phyloP scores from a whole-genome alignment of 2,797 vertebrate species.

The Botia kubotai region DNA sequence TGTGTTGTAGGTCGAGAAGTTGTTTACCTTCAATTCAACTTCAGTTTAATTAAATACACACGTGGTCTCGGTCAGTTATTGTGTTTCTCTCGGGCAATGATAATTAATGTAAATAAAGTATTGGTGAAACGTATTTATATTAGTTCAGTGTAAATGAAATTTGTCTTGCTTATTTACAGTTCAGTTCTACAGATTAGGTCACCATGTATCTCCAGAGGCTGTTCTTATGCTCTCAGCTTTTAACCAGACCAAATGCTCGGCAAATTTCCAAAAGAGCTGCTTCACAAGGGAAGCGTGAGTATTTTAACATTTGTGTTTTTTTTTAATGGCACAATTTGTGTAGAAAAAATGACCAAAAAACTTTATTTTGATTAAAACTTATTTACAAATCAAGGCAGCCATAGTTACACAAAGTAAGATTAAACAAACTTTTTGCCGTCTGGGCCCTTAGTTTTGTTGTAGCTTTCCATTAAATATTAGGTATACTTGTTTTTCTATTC shows the following conservation, averaged over 20 bases:
- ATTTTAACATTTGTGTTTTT: neutral
- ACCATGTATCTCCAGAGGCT: conserved; percentile 75
- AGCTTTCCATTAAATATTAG: neutral
- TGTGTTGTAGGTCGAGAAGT: neutral
- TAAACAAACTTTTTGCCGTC: no score
- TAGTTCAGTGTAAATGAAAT: no score
- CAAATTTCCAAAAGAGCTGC: conserved; percentile 63
- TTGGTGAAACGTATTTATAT: no score
- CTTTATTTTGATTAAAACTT: no score
- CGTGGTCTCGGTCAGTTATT: neutral
- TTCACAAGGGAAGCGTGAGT: conserved; percentile 70
- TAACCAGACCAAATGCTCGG: conserved; percentile 37
- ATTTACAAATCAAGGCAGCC: no score
- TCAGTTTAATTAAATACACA: neutral
- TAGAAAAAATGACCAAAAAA: no score
- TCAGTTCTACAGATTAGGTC: conserved; percentile 17
- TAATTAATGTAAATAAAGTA: neutral
- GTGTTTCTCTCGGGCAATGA: neutral
- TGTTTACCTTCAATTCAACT: conserved; percentile 4
- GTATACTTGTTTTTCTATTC: neutral
- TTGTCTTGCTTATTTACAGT: conserved; percentile 14
- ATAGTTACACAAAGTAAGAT: no score
- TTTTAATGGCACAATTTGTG: no score
- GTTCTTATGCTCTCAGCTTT: conserved; percentile 61
- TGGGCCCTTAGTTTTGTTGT: no score